These are phyloP conservation scores for Ameiurus melas DNA, from an alignment of 2,113 vertebrate species.

Conservation along the genomic window DNA sequence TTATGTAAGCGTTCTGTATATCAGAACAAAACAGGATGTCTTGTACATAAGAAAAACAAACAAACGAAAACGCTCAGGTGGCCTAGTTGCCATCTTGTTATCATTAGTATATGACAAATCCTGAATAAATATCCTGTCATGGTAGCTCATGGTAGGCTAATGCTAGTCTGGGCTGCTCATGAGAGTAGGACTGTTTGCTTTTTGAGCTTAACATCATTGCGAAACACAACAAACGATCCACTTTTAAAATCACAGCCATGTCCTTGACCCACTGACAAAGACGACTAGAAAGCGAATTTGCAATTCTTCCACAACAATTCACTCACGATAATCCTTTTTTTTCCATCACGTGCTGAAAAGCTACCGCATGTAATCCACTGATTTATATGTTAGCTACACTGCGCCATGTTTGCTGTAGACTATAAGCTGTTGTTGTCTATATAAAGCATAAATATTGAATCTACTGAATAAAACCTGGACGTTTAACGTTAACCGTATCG, in stretches of 20 bases:
- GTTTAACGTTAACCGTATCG: neutral
- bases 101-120: too few relatives aligned
- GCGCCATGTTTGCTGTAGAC: neutral
- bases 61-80: too few relatives aligned
- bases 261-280: neutral
- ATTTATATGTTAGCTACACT: neutral
- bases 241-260: neutral
- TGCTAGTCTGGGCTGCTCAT: neutral
- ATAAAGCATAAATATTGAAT: neutral
- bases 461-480: neutral
- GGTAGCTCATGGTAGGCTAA: neutral
- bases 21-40: too few relatives aligned
- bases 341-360: neutral
- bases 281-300: neutral
- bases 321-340: neutral
- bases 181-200: neutral
- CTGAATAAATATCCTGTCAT: too few relatives aligned
- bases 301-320: neutral
- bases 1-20: too few relatives aligned
- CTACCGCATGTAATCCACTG: neutral
- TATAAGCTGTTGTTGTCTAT: neutral
- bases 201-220: neutral
- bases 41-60: too few relatives aligned
- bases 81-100: too few relatives aligned
- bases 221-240: neutral